Conservation (phyloP, 2,797 vertebrate genomes). For the Sciurus vulgaris region DNA sequence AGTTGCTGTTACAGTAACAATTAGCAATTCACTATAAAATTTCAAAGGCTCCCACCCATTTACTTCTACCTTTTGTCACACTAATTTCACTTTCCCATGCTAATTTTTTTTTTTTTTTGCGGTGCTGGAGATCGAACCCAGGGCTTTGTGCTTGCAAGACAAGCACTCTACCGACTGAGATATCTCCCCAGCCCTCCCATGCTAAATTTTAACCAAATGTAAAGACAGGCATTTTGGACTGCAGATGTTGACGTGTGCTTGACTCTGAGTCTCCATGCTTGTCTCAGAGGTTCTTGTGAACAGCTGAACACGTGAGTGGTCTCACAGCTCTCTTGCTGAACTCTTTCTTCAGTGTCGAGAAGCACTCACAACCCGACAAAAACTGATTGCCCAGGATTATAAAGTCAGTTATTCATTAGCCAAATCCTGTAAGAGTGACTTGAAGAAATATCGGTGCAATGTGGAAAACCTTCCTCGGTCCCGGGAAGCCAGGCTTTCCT, state of each 20-base stretch:
- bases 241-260: neutral
- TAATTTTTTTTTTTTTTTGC: neutral
- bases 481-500: constrained; percentile 96
- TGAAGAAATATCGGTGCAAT: constrained; percentile 96
- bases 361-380: constrained; percentile 96
- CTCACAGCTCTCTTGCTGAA: neutral
- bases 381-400: constrained; percentile 98
- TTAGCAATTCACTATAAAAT: neutral
- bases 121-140: no score
- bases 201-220: constrained; percentile 14
- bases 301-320: neutral
- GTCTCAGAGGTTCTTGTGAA: neutral
- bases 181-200: neutral
- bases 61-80: neutral
- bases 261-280: neutral
- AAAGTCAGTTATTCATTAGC: constrained; percentile 99
- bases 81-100: neutral
- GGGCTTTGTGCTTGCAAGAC: no score
- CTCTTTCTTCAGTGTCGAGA: constrained; percentile 93
- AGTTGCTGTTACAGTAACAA: neutral
- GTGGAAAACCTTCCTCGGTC: constrained; percentile 95
- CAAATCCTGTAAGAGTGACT: constrained; percentile 96
- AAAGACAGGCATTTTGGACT: neutral
- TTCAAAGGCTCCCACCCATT: neutral
- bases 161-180: no score